phyloP scores from a whole-genome alignment of 2,113 vertebrate genomes.

The Lagenorhynchus albirostris region DNA sequence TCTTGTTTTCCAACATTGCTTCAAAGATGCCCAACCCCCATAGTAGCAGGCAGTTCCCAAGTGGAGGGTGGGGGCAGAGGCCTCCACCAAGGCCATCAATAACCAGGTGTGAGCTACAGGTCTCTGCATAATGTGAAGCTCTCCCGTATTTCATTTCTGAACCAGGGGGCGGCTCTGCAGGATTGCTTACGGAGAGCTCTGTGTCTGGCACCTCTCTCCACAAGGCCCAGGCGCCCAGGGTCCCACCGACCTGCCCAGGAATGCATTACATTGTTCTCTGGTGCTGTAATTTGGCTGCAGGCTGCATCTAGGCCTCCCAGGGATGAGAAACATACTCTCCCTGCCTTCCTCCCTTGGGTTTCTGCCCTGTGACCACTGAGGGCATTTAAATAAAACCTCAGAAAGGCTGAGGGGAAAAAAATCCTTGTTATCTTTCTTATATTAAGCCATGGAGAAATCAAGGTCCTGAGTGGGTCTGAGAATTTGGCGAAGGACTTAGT shows the following conservation, averaged over 20 bases:
- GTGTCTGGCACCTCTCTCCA: conserved; percentile 89
- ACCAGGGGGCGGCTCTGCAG: conserved; percentile 84
- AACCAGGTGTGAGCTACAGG: conserved; percentile 86
- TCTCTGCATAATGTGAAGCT: conserved; percentile 86
- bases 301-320: conserved; percentile 60
- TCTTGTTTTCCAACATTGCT: conserved; percentile 76
- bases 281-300: conserved; percentile 86
- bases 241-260: conserved; percentile 87
- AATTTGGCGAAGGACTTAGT: conserved; percentile 52
- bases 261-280: conserved; percentile 86
- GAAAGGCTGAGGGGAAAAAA: conserved; percentile 43
- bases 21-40: conserved; percentile 77
- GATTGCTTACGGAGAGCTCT: conserved; percentile 87
- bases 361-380: conserved; percentile 59
- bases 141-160: conserved; percentile 88
- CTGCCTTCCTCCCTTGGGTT: conserved; percentile 45
- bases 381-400: conserved; percentile 47
- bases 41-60: conserved; percentile 57
- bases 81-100: conserved; percentile 84
- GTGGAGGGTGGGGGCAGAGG: conserved; percentile 80
- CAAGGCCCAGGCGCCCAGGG: conserved; percentile 84
- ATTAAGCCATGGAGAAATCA: conserved; percentile 26
- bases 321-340: conserved; percentile 62
- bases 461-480: conserved; percentile 32
- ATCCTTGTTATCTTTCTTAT: conserved; percentile 62